Evolutionary conservation across 2,113 vertebrate species (phyloP), one percentile per base, ranked within the genome.

Genomic region (Orcinus orca): DNA sequence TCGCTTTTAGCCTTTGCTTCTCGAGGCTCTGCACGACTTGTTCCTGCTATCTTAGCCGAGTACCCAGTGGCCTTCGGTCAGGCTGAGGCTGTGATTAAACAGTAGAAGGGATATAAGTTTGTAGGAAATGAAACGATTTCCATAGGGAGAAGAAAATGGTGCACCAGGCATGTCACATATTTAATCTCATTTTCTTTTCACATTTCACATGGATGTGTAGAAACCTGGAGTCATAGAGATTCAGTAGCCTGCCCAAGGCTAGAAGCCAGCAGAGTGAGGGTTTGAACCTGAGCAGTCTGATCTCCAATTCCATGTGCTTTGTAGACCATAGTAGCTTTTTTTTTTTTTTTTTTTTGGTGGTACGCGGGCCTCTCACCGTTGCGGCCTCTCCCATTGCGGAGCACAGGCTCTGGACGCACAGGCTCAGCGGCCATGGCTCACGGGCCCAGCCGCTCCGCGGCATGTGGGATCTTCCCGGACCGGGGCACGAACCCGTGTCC

Each of bases 1-100:
- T 86, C 63, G 11, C 44, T 93, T 83, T 87, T 50, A 92, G 85
- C n/a, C 15, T 47, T 83, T 88, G 33, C 74, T 95, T 95, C 50
- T 1, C 9, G 58, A 92, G 86, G 21, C 38, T 77, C 12, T 92
- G 68, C 25, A 31, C 60, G 53, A 55, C 20, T 17, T 55, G 47
- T 74, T 70, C 23, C 33, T 82, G 15, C 63, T 80, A 0, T 80
- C 85, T 95, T 60, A 53, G 12, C 63, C 62, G 76, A 41, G 6
- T 89, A 74, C 44, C 58, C 9, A 17, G 4, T 36, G 65, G n/a
- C 63, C 84, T 90, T 89, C 92, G 88, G 25, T 85, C 38, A 81
- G 96, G 62, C 73, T 29, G 44, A 83, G 4, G 23, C 79, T 81
- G 0, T 44, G 55, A 79, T 92, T 96, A 93, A 74, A 71, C 70